Evolutionary conservation across 2,797 vertebrate genomes (phyloP).

Genomic region (Myotis findleyi): DNA sequence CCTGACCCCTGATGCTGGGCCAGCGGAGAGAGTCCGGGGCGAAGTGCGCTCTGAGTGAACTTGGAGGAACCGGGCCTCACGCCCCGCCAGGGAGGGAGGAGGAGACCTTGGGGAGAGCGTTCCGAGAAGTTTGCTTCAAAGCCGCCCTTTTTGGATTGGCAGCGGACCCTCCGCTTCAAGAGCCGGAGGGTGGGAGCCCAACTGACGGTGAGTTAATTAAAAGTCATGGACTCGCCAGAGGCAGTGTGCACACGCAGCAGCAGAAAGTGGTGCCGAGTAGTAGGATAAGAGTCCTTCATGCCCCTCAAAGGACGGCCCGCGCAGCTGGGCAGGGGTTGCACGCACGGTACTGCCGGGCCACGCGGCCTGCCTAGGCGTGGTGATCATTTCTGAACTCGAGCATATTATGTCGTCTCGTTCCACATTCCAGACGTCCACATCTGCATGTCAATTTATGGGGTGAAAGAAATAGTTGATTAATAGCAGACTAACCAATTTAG

Average conservation of each 20-base stretch:
- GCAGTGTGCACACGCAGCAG: not conserved
- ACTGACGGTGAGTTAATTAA: slow-evolving; percentile 29
- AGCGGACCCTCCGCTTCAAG: not conserved
- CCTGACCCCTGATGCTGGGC: accelerated
- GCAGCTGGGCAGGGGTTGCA: not conserved
- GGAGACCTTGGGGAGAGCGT: not conserved
- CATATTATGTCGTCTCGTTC: not conserved
- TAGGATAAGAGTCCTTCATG: not conserved
- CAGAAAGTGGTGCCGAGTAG: not conserved
- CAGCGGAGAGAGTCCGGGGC: not conserved
- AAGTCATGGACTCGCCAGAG: not conserved
- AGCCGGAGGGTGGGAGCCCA: not conserved
- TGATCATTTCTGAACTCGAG: not conserved
- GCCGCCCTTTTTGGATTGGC: not conserved
- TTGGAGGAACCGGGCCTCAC: not conserved
- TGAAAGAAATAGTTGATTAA: not conserved
- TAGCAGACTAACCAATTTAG: not conserved
- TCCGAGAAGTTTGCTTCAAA: not conserved
- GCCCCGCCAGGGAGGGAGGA: not conserved
- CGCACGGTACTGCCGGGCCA: not conserved
- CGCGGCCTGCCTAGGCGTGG: not conserved
- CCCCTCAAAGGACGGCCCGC: not conserved
- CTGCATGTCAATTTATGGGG: not conserved
- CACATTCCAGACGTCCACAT: not conserved
- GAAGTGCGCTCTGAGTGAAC: not conserved